A percentile compares a stretch with the other conserved stretches of the same genome.
Conservation (phyloP, 2,888 invertebrate genomes). For the Philereme vetulata region DNA sequence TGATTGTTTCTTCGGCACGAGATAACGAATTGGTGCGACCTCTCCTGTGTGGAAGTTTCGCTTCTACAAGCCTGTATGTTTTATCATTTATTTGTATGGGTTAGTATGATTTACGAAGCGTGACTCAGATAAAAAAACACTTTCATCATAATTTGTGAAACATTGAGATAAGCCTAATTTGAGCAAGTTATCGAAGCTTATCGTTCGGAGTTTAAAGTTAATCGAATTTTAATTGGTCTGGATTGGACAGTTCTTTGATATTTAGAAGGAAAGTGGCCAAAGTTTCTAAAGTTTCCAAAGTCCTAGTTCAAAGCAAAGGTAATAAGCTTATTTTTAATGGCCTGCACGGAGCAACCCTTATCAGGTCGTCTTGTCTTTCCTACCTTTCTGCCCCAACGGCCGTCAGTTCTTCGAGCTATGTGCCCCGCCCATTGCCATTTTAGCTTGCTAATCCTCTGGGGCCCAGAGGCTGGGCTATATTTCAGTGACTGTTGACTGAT, state of each 20-base stretch:
- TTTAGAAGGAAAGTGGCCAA: neutral
- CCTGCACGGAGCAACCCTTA: no score
- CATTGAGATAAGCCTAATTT: constrained; percentile 7
- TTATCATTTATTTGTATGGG: constrained; percentile 1
- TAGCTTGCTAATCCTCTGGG: no score
- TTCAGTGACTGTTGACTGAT: no score
- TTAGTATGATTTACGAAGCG: constrained; percentile 10
- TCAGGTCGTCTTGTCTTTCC: no score
- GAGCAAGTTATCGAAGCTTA: constrained; percentile 1
- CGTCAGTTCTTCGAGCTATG: no score
- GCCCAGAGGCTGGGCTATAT: no score
- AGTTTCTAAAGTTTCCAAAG: neutral
- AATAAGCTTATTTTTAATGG: no score
- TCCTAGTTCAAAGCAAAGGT: no score
- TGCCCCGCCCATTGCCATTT: no score
- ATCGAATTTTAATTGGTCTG: constrained; percentile 11
- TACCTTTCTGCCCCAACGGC: no score
- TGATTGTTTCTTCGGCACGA: no score
- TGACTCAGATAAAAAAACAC: constrained; percentile 24
- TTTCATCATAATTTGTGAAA: constrained; percentile 24
- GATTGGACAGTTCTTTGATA: neutral
- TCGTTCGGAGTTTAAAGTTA: neutral
- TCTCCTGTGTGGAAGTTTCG: constrained; percentile 3
- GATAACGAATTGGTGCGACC: no score
- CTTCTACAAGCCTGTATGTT: constrained; percentile 4